Evolutionary conservation across 2,113 vertebrate genomes (phyloP).

Genomic region (Vombatus ursinus): DNA sequence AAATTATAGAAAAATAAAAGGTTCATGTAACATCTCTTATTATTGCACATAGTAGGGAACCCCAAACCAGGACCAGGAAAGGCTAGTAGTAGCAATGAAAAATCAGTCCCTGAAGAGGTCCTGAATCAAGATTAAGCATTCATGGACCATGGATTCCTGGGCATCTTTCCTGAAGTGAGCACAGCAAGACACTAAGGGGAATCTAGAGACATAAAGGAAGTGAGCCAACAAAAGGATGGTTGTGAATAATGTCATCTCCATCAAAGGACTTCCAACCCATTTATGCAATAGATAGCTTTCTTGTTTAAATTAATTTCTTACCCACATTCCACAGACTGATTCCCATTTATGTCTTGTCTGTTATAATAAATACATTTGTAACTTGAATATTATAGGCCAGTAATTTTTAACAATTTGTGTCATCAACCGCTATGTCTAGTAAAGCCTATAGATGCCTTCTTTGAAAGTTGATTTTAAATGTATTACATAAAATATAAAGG

Average conservation of each 20-base stretch:
- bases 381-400: neutral
- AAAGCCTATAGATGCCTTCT: neutral
- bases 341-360: neutral
- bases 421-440: neutral
- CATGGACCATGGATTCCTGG: no score
- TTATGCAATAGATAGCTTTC: neutral
- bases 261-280: neutral
- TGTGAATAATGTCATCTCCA: no score
- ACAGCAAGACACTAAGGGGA: neutral
- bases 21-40: neutral
- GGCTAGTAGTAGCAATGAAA: neutral
- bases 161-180: neutral
- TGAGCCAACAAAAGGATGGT: neutral
- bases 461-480: neutral
- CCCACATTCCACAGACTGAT: neutral
- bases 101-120: neutral
- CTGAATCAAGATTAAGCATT: neutral
- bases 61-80: no score
- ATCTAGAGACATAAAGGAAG: neutral
- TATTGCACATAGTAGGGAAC: neutral
- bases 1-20: neutral
- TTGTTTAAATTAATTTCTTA: neutral
- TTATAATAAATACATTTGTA: neutral
- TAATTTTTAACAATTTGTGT: neutral
- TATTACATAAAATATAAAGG: neutral